Conservation (phyloP, 2,888 invertebrate genomes). For the Gonocerus acuteangulatus region DNA sequence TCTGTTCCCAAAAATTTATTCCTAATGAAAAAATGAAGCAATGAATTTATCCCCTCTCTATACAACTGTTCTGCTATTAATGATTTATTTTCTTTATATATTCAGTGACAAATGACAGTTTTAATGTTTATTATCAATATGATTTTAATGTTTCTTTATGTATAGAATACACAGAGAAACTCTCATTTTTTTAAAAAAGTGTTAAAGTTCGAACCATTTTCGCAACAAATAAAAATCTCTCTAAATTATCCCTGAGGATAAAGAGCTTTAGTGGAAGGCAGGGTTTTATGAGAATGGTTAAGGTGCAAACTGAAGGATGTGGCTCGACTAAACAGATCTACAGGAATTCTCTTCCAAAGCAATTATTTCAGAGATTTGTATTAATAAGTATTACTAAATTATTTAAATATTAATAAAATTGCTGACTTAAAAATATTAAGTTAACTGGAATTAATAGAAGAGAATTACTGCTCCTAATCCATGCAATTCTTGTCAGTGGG, state of each 20-base stretch:
- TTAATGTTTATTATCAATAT: neutral
- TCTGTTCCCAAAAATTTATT: neutral
- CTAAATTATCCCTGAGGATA: slow-evolving; percentile 4
- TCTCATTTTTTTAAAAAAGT: slow-evolving; percentile 5
- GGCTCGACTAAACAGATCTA: slow-evolving; percentile 10
- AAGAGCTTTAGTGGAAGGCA: neutral
- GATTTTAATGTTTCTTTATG: neutral
- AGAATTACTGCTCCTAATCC: slow-evolving; percentile 20
- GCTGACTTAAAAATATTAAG: too few relatives aligned
- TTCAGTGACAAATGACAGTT: neutral
- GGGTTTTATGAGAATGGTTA: slow-evolving; percentile 10
- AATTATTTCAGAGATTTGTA: neutral
- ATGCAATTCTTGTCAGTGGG: slow-evolving; percentile 18
- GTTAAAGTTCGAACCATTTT: slow-evolving; percentile 29
- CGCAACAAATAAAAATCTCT: slow-evolving; percentile 12
- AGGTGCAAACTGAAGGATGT: slow-evolving; percentile 18
- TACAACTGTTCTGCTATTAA: neutral
- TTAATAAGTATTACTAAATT: too few relatives aligned
- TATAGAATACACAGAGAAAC: neutral
- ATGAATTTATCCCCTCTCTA: slow-evolving; percentile 1
- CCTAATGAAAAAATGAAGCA: neutral
- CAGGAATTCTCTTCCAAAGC: slow-evolving; percentile 17
- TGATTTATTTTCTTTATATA: neutral
- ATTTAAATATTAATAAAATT: too few relatives aligned
- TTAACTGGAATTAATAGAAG: slow-evolving; percentile 19